These are phyloP conservation scores for Menidia menidia DNA, from an alignment of 2,797 vertebrate species.

Conservation along the genomic window DNA sequence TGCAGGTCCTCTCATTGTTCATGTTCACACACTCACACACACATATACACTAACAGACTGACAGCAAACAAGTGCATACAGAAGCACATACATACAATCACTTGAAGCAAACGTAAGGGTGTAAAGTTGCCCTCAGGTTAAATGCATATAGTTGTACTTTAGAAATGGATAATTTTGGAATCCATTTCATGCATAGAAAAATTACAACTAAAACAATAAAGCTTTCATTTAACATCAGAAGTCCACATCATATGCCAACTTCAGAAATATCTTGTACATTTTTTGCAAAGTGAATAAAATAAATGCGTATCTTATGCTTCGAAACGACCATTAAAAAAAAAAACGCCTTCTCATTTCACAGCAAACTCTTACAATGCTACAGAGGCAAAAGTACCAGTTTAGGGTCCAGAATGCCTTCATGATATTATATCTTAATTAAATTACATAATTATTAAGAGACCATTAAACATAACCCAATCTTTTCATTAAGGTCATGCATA, in stretches of 20 bases:
- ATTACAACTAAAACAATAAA: slow-evolving; percentile 78
- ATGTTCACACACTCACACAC: slow-evolving; percentile 12
- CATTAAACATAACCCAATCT: slow-evolving; percentile 65
- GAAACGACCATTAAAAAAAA: slow-evolving; percentile 59
- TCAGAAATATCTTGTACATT: slow-evolving; percentile 68
- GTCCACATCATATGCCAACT: slow-evolving; percentile 77
- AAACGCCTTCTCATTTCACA: slow-evolving; percentile 70
- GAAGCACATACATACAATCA: slow-evolving; percentile 56
- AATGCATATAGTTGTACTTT: slow-evolving; percentile 74
- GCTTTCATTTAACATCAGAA: slow-evolving; percentile 75
- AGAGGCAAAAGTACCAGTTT: slow-evolving; percentile 74
- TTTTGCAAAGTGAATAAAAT: slow-evolving; percentile 72
- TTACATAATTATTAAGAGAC: slow-evolving; percentile 73
- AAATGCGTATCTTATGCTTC: slow-evolving; percentile 59
- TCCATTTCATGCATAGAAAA: slow-evolving; percentile 82
- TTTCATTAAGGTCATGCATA: slow-evolving; percentile 71
- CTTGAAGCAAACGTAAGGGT: slow-evolving; percentile 59
- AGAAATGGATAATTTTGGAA: slow-evolving; percentile 63
- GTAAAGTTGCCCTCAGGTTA: slow-evolving; percentile 70
- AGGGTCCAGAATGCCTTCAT: slow-evolving; percentile 73
- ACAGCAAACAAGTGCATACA: slow-evolving; percentile 58
- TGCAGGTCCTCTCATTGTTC: slow-evolving; percentile 17
- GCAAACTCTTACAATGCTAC: slow-evolving; percentile 69
- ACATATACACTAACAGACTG: slow-evolving; percentile 29
- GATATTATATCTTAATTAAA: slow-evolving; percentile 77